A percentile compares a stretch with the other conserved stretches of the same genome.
phyloP scores from a whole-genome alignment of 1,140 invertebrate genomes.

The Heterodera carotae region DNA sequence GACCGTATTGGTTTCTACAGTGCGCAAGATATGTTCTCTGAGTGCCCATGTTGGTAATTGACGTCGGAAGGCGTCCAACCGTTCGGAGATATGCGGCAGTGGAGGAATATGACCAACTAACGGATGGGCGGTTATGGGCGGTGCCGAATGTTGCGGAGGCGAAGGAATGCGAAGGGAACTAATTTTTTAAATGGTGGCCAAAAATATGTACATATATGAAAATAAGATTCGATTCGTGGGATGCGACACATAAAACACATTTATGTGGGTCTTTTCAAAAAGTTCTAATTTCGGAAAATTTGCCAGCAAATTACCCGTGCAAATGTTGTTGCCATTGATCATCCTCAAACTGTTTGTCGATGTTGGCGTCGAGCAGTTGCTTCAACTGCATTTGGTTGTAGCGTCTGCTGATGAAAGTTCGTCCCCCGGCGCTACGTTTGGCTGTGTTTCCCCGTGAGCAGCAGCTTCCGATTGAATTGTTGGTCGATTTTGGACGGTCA shows the following conservation, averaged over 20 bases:
- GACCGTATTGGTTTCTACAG: neutral
- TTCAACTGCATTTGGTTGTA: neutral
- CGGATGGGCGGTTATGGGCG: neutral
- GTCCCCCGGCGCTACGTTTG: neutral
- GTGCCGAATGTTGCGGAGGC: neutral
- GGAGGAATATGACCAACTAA: neutral
- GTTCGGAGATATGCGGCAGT: neutral
- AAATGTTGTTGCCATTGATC: too few species aligned
- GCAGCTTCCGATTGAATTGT: too few species aligned
- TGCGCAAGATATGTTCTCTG: neutral
- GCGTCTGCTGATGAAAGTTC: neutral
- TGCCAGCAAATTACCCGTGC: too few species aligned
- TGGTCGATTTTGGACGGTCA: neutral
- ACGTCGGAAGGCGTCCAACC: neutral
- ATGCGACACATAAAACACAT: too few species aligned
- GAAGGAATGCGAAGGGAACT: neutral
- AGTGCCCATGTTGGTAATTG: conserved; percentile 2
- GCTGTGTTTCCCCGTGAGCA: neutral
- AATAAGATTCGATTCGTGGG: too few species aligned
- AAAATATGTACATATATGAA: too few species aligned
- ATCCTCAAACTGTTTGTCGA: conserved; percentile 68
- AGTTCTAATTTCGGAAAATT: too few species aligned
- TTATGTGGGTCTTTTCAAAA: too few species aligned
- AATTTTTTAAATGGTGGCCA: neutral
- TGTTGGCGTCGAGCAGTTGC: conserved; percentile 68